Conservation (phyloP, 2,113 vertebrate genomes). For the Phodopus roborovskii region DNA sequence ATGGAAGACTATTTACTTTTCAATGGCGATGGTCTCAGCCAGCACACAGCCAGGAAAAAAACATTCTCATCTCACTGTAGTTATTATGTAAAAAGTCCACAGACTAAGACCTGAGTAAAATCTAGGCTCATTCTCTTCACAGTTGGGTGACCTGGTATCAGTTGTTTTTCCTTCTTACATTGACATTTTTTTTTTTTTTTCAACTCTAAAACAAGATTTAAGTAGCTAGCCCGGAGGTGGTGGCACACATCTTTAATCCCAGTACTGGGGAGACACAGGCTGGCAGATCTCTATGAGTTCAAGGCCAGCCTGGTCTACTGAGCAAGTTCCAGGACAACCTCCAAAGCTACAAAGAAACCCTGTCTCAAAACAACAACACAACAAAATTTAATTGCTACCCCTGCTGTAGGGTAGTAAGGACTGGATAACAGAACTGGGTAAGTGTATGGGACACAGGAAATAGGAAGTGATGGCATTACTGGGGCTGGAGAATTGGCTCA, state of each 20-base stretch:
- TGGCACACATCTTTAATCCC: no score
- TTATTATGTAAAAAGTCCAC: not conserved
- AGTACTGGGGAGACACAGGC: no score
- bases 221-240: not conserved
- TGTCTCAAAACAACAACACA: no score
- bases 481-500: not conserved
- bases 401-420: constrained; percentile 10
- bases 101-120: not conserved
- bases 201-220: constrained; percentile 39
- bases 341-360: no score
- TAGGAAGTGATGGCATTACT: not conserved
- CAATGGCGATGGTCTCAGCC: not conserved
- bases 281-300: no score
- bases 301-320: no score
- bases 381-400: not conserved
- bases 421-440: not conserved
- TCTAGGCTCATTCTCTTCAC: not conserved
- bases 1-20: not conserved
- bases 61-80: not conserved
- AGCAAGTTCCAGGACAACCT: no score
- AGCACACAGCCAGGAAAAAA: not conserved
- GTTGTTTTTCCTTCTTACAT: not conserved
- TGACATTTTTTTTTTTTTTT: constrained; percentile 16
- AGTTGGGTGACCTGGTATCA: not conserved
- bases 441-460: not conserved